Percentiles rank a stretch among this genome's conserved stretches.
Evolutionary conservation across 1,140 invertebrate genomes (phyloP).

Genomic region (Drosophila trapezifrons): DNA sequence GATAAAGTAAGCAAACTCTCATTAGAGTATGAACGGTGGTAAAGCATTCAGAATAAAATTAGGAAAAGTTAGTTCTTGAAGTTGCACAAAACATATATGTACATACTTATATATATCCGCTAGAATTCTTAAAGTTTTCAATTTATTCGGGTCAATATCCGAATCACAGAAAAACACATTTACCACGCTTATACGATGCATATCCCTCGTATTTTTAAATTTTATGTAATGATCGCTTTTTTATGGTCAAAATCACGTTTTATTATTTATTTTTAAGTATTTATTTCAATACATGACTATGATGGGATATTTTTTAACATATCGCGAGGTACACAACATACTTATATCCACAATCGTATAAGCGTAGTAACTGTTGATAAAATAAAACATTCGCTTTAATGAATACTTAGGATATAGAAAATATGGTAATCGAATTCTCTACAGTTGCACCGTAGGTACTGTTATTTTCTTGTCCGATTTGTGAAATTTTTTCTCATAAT

Average conservation of each 20-base stretch:
- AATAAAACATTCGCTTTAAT: conserved; percentile 21
- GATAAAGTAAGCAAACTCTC: conserved; percentile 12
- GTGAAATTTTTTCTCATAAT: background rate
- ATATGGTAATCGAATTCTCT: conserved; percentile 24
- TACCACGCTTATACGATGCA: conserved; percentile 51
- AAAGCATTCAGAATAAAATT: conserved; percentile 11
- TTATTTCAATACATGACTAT: background rate
- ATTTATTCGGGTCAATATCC: conserved; percentile 5
- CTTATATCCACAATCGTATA: conserved; percentile 31
- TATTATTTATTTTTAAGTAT: conserved; percentile 1
- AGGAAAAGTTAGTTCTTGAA: conserved; percentile 10
- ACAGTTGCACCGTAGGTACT: conserved; percentile 22
- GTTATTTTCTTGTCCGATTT: conserved; percentile 14
- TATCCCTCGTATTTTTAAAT: conserved; percentile 19
- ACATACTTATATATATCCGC: conserved; percentile 31
- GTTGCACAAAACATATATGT: conserved; percentile 45
- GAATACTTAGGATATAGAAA: conserved; percentile 18
- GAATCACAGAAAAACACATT: conserved; percentile 7
- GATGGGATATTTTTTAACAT: conserved; percentile 30
- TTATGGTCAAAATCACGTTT: conserved; percentile 7
- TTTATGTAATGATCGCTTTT: conserved; percentile 4
- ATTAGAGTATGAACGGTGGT: background rate
- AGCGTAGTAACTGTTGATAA: conserved; percentile 40
- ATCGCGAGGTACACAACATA: conserved; percentile 22
- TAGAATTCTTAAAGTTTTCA: conserved; percentile 15